phyloP scores from a whole-genome alignment of 2,797 vertebrate species.

The Ptychobarbus kaznakovi region DNA sequence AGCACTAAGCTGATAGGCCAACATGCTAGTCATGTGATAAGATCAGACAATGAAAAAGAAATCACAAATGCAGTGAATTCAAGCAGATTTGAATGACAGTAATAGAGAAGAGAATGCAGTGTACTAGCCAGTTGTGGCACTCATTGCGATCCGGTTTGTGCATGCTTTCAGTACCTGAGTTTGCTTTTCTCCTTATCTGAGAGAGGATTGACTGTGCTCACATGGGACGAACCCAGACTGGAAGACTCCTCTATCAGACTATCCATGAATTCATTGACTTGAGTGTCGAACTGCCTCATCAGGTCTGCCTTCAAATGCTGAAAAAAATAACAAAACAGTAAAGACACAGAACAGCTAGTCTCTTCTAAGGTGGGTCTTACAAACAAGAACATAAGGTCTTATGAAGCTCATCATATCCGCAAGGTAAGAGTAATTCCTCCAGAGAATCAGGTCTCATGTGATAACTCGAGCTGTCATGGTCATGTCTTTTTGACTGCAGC shows the following conservation, averaged over 20 bases:
- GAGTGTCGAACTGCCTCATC: conserved; percentile 89
- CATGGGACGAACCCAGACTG: conserved; percentile 78
- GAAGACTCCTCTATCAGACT: conserved; percentile 88
- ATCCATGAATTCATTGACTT: conserved; percentile 91
- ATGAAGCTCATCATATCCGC: neutral
- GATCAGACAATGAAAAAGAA: neutral
- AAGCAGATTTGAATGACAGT: neutral
- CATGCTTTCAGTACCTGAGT: conserved; percentile 75
- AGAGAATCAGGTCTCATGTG: neutral
- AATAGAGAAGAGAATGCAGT: neutral
- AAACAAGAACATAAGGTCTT: neutral
- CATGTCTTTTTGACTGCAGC: conserved; percentile 9
- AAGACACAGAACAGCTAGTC: neutral
- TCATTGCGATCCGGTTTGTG: neutral
- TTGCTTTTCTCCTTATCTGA: conserved; percentile 84
- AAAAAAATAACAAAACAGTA: neutral
- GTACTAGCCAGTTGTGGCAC: neutral
- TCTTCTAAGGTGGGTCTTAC: neutral
- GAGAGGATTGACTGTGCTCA: conserved; percentile 75
- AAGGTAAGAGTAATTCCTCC: neutral
- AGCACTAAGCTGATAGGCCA: neutral
- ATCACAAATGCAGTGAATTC: neutral
- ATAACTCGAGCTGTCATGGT: neutral
- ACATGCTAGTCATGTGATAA: neutral
- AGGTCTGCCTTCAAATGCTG: conserved; percentile 89